A percentile compares a stretch with the other conserved stretches of the same genome.
phyloP scores from a whole-genome alignment of 2,113 vertebrate genomes.

The Gambusia holbrooki region DNA sequence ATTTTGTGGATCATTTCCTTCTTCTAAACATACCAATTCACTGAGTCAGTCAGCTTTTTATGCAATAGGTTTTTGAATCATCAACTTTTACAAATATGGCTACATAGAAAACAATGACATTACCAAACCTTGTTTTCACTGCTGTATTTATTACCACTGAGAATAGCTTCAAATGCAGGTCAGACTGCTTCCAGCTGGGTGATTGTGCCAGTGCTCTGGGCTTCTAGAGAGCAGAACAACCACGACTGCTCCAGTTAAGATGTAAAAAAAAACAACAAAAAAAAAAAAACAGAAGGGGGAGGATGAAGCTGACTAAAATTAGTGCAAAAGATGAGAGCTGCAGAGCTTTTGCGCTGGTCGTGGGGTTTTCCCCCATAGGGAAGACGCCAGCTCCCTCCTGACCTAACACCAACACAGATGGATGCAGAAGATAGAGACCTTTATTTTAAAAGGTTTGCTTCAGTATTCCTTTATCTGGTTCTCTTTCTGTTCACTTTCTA shows the following conservation, averaged over 20 bases:
- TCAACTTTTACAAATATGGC: neutral
- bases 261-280: constrained; percentile 20
- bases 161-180: constrained; percentile 45
- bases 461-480: too few species aligned
- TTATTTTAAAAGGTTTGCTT: neutral
- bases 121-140: neutral
- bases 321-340: constrained; percentile 42
- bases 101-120: neutral
- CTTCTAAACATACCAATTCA: neutral
- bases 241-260: constrained; percentile 49
- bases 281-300: neutral
- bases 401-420: constrained; percentile 39
- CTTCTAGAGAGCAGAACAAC: constrained; percentile 28
- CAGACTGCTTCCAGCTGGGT: constrained; percentile 35
- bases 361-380: constrained; percentile 26
- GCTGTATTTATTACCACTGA: neutral
- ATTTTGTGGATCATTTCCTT: neutral
- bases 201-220: constrained; percentile 13
- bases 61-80: neutral
- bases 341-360: constrained; percentile 24
- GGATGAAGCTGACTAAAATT: constrained; percentile 64
- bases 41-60: neutral
- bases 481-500: neutral
- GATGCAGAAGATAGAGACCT: constrained; percentile 13
- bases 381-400: constrained; percentile 45